These are phyloP conservation scores for Pagrus major DNA, from an alignment of 2,113 vertebrate genomes.

Conservation along the genomic window DNA sequence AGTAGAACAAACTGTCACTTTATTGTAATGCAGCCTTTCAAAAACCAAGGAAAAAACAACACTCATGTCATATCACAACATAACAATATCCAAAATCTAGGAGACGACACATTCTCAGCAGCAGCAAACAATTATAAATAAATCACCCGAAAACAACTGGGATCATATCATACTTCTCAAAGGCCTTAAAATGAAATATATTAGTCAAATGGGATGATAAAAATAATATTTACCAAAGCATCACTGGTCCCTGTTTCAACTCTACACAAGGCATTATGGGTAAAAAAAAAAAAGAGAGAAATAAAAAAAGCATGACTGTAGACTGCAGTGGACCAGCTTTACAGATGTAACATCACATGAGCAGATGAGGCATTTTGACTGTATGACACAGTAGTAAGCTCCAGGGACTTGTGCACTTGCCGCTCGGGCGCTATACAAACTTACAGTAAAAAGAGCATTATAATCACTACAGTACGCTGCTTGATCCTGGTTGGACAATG, in stretches of 20 bases:
- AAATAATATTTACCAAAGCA: constrained; percentile 23
- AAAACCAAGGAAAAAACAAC: no score
- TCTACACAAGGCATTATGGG: constrained; percentile 33
- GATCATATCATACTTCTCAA: constrained; percentile 1
- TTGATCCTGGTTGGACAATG: constrained; percentile 44
- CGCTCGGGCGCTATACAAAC: constrained; percentile 49
- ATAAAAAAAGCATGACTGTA: constrained; percentile 13
- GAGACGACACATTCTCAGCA: no score
- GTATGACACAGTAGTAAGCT: constrained; percentile 48
- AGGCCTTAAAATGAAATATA: neutral
- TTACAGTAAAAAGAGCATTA: constrained; percentile 52
- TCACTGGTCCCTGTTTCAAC: constrained; percentile 18
- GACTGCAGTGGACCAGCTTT: constrained; percentile 42
- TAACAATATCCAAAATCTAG: no score
- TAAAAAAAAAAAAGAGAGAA: constrained; percentile 16
- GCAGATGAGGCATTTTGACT: constrained; percentile 63
- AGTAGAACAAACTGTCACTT: no score
- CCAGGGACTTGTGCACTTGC: constrained; percentile 49
- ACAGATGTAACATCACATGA: constrained; percentile 62
- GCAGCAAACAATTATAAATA: constrained; percentile 18
- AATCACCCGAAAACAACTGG: neutral
- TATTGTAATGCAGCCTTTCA: no score
- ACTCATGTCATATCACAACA: no score
- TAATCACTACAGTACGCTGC: constrained; percentile 55
- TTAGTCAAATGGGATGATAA: neutral